Conservation (phyloP, 2,888 invertebrate genomes). For the Apamea monoglypha region DNA sequence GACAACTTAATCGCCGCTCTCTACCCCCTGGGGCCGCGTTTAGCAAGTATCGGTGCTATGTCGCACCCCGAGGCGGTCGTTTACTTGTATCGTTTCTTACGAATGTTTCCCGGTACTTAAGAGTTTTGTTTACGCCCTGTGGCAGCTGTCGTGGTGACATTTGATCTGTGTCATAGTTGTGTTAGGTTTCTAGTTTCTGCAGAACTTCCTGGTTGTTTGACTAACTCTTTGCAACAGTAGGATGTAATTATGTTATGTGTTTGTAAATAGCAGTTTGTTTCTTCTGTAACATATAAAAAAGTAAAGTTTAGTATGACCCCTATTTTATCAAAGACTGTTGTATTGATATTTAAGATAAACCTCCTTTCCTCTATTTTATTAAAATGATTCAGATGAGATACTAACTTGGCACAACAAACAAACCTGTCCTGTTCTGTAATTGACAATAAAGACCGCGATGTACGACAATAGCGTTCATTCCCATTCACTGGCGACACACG, state of each 20-base stretch:
- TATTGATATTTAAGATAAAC: not conserved
- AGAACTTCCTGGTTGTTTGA: not conserved
- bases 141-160: not conserved
- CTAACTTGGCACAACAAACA: slow-evolving; percentile 13
- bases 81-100: slow-evolving; percentile 2
- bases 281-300: slow-evolving; percentile 1
- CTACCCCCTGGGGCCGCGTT: not conserved
- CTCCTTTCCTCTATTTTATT: not conserved
- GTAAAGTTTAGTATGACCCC: too few species aligned
- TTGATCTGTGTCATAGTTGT: not conserved
- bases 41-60: slow-evolving; percentile 29
- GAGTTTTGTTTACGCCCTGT: not conserved
- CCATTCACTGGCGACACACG: slow-evolving; percentile 25
- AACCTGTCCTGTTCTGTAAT: slow-evolving; percentile 17
- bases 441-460: slow-evolving; percentile 21
- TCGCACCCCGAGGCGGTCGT: slow-evolving; percentile 27
- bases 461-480: slow-evolving; percentile 9
- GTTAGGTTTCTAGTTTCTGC: not conserved
- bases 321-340: not conserved
- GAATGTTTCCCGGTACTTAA: slow-evolving; percentile 12
- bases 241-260: too few species aligned
- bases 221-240: not conserved
- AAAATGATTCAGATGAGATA: not conserved
- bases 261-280: slow-evolving; percentile 8
- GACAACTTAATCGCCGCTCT: slow-evolving; percentile 39